These are phyloP conservation scores for Leptosomus discolor DNA, from an alignment of 2,113 vertebrate species.

Conservation along the genomic window DNA sequence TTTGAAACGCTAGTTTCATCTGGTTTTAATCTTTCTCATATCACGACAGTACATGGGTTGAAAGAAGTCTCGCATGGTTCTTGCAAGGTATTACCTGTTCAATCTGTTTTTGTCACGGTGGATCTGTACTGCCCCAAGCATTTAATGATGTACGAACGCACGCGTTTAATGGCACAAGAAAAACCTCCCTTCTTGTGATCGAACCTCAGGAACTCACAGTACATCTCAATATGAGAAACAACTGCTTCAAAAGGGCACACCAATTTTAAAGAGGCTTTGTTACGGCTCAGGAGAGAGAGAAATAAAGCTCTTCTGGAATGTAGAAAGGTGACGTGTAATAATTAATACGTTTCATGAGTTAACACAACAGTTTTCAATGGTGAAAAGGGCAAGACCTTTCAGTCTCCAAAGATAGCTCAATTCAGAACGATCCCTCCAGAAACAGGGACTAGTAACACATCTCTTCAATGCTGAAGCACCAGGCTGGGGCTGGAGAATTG, in stretches of 20 bases:
- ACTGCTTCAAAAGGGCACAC: conserved; percentile 69
- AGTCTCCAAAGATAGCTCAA: conserved; percentile 77
- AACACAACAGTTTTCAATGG: conserved; percentile 71
- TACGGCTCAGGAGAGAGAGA: conserved; percentile 69
- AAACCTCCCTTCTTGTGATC: conserved; percentile 71
- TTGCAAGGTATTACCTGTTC: neutral
- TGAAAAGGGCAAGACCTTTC: conserved; percentile 71
- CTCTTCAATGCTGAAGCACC: conserved; percentile 53
- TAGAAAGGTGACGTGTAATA: conserved; percentile 70
- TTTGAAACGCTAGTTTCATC: conserved; percentile 24
- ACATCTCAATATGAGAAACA: conserved; percentile 85
- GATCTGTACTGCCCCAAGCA: conserved; percentile 41
- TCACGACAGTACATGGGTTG: neutral
- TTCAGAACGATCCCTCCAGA: conserved; percentile 71
- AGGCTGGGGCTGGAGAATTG: conserved; percentile 44
- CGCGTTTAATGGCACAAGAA: conserved; percentile 72
- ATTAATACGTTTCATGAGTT: conserved; percentile 64
- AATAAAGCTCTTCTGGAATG: conserved; percentile 79
- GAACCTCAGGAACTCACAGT: conserved; percentile 65
- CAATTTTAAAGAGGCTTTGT: conserved; percentile 67
- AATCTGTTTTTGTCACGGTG: conserved; percentile 11
- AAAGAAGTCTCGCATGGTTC: conserved; percentile 3
- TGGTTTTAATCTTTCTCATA: conserved; percentile 14
- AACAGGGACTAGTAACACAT: conserved; percentile 48
- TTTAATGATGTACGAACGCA: conserved; percentile 24